Evolutionary conservation across 2,113 vertebrate genomes (phyloP).

Genomic region (Antigone vipio): DNA sequence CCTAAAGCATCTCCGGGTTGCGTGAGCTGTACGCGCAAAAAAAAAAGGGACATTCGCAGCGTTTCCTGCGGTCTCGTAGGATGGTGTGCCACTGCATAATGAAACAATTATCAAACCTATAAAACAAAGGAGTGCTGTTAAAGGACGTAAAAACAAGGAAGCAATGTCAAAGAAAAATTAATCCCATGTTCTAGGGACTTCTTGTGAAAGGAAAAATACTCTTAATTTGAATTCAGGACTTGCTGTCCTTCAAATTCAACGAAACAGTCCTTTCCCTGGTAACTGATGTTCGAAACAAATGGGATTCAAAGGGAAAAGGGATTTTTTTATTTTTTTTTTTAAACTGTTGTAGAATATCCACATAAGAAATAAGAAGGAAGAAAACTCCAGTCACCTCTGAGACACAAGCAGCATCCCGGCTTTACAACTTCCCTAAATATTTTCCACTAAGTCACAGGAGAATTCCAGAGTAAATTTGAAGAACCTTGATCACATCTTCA

Average conservation of each 20-base stretch:
- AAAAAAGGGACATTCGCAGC: not conserved
- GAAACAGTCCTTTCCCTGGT: not conserved
- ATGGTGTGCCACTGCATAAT: not conserved
- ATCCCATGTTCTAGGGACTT: not conserved
- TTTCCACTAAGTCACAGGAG: not conserved
- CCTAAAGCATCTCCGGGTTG: not conserved
- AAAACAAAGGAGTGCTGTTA: slow-evolving; percentile 25
- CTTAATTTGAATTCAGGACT: not conserved
- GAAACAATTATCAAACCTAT: not conserved
- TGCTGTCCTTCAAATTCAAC: not conserved
- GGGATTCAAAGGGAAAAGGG: not conserved
- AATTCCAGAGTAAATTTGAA: not conserved
- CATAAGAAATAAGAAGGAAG: not conserved
- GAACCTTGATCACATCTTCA: not conserved
- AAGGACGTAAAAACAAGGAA: slow-evolving; percentile 30
- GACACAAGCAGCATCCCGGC: not conserved
- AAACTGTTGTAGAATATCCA: not conserved
- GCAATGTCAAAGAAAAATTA: slow-evolving; percentile 30
- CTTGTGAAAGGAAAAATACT: not conserved
- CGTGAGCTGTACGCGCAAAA: not conserved
- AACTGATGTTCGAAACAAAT: not conserved
- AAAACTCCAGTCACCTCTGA: not conserved
- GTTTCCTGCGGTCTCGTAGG: not conserved
- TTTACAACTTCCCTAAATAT: not conserved
- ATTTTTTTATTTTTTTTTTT: not conserved